phyloP scores from a whole-genome alignment of 2,888 invertebrate species.

The Alloplasta piceator region DNA sequence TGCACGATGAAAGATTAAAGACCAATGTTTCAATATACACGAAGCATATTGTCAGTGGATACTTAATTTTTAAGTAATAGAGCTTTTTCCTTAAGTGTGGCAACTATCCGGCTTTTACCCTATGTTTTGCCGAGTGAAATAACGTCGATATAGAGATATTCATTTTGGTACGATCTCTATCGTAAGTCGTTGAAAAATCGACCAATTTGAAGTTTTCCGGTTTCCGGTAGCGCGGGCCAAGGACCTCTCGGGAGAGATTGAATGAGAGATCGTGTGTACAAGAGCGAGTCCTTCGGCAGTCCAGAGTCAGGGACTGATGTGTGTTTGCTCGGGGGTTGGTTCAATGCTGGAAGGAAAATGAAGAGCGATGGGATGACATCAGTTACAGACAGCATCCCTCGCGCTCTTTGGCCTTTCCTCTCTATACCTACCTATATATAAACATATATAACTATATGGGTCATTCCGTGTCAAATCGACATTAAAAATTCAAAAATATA shows the following conservation, averaged over 20 bases:
- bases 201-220: constrained; percentile 59
- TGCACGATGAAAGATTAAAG: too few species aligned
- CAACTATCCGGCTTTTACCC: too few species aligned
- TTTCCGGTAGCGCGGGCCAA: constrained; percentile 32
- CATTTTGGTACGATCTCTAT: background rate
- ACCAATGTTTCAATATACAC: too few species aligned
- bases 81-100: too few species aligned
- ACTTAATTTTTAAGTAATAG: too few species aligned
- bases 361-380: constrained; percentile 59
- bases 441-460: too few species aligned
- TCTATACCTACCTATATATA: background rate
- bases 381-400: constrained; percentile 47
- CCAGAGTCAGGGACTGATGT: too few species aligned
- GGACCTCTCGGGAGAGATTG: constrained; percentile 27
- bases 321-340: constrained; percentile 18
- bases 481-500: too few species aligned
- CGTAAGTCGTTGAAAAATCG: constrained; percentile 69
- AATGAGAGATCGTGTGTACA: constrained; percentile 22
- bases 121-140: constrained; percentile 1
- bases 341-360: constrained; percentile 6
- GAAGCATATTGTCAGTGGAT: too few species aligned
- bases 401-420: background rate
- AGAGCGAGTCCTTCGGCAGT: background rate
- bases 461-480: too few species aligned
- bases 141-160: background rate